These are phyloP conservation scores for Agrochola lota DNA, from an alignment of 2,888 invertebrate species.

Conservation along the genomic window DNA sequence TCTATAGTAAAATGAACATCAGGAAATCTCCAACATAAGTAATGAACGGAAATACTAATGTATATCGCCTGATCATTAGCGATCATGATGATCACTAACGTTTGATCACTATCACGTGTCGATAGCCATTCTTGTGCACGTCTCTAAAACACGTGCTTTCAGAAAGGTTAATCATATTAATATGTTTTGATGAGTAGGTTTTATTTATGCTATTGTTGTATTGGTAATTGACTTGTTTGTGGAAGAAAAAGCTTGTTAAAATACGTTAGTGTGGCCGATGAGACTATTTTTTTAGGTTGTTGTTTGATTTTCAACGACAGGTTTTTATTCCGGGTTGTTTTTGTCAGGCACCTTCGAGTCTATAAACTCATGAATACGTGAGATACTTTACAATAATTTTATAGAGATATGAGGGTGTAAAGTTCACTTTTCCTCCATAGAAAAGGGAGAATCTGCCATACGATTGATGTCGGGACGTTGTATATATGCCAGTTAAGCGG, in stretches of 20 bases:
- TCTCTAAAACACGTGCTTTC: slow-evolving; percentile 22
- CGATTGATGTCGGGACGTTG: neutral
- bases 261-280: neutral
- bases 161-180: slow-evolving; percentile 10
- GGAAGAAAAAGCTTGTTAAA: neutral
- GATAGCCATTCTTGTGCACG: neutral
- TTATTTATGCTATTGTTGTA: neutral
- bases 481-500: neutral
- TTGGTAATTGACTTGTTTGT: slow-evolving; percentile 14
- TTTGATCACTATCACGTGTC: slow-evolving; percentile 32
- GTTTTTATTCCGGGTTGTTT: neutral
- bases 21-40: slow-evolving; percentile 5
- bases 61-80: slow-evolving; percentile 11
- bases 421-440: too few relatives aligned
- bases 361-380: too few relatives aligned
- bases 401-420: neutral
- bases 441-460: neutral
- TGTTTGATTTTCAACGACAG: neutral
- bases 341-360: too few relatives aligned
- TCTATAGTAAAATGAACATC: neutral
- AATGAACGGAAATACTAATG: slow-evolving; percentile 11
- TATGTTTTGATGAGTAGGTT: neutral
- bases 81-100: slow-evolving; percentile 5
- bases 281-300: neutral
- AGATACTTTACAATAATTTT: too few relatives aligned